Evolutionary conservation across 2,113 vertebrate genomes (phyloP), one percentile per base, ranked within the genome.

Genomic region (Stercorarius parasiticus): DNA sequence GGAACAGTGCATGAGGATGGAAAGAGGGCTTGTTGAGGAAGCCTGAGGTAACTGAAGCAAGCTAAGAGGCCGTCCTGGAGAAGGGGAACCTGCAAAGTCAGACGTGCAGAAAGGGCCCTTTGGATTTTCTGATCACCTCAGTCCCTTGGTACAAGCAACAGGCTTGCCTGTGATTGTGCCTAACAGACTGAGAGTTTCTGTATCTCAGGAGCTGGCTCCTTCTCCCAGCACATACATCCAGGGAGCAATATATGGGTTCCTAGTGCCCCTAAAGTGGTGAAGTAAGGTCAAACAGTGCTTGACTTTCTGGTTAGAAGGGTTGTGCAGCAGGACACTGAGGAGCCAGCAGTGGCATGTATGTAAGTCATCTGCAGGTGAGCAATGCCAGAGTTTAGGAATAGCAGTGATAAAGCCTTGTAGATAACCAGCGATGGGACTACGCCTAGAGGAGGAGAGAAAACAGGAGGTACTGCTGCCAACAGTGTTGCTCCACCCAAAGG

Each of bases 371-470:
- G 52, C 74, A 91, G 86, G 72, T 85, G 83, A 95, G 86, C 86
- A 95, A 89, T 69, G 43, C 66, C 86, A 65, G 73, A 82, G 36
- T 91, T 93, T 61, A 96, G 47, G 94, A 96, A 92, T 38, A 79
- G 56, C 66, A 72, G 79, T 58, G 88, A 96, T 94, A 89, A 95
- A 92, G 40, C 36, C 73, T 86, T 95, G 83, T 76, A 97, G 91
- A 95, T 96, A 94, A 96, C 78, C 73, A 85, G 65, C 72, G 86
- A 42, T 87, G 81, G 40, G 96, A 65, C 94, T 82, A 96, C 95
- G 23, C 95, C 96, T 95, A 94, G 70, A 89, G 43, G 74, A 97
- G 89, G 80, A 91, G 88, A 87, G 89, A 94, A 94, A 97, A 92
- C 83, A 94, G 83, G 72, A 95, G 66, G 36, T 86, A 50, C n/a